Base-by-base conservation (phyloP, 1,140 invertebrate genomes). In the Pachypeltis micranthus region DNA sequence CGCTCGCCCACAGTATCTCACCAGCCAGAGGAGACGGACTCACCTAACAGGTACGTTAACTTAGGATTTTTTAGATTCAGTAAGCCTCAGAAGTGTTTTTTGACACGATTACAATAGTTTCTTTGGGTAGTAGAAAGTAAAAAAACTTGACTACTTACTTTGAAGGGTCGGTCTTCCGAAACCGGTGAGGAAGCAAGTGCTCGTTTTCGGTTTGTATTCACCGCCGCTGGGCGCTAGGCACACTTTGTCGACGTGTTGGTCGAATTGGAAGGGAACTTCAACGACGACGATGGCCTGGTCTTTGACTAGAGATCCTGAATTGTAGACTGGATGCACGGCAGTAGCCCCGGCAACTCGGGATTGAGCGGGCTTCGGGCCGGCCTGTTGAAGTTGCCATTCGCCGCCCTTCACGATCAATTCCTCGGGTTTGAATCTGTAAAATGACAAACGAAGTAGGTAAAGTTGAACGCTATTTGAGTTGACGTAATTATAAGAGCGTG, bases 371-470 rank as follows among this genome's bases (percentile, higher is more conserved):
- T 76, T 70, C 63, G 72, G 69, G 3, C 75, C 66, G 61, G 86
- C 83, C 63, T 85, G 83, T 29, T 85, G 85, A n/a, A 90, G 76
- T 72, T 89, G 87, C 86, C 87, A 91, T 83, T 89, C 88, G 7
- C 90, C 90, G 1, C 85, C 83, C 71, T 90, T 90, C 56, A 91
- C 80, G 0, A 85, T 79, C 0, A 92, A 73, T 66, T 90, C 84
- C 26, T 78, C 75, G 0, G 85, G 77, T 12, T 78, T 71, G 12
- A 83, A 70, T 57, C 83, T 85, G 67, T 12, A 72, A 72, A 61
- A 61, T 34, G 61, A 65, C 10, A 24, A 7, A n/a, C n/a, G n/a
- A n/a, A n/a, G n/a, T n/a, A n/a, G n/a, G n/a, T 39, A n/a, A 39
- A 10, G n/a, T 10, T 14, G 25, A 57, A 25, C 12, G 19, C 31